phyloP scores from a whole-genome alignment of 2,113 vertebrate species.

The Limnothrissa miodon region DNA sequence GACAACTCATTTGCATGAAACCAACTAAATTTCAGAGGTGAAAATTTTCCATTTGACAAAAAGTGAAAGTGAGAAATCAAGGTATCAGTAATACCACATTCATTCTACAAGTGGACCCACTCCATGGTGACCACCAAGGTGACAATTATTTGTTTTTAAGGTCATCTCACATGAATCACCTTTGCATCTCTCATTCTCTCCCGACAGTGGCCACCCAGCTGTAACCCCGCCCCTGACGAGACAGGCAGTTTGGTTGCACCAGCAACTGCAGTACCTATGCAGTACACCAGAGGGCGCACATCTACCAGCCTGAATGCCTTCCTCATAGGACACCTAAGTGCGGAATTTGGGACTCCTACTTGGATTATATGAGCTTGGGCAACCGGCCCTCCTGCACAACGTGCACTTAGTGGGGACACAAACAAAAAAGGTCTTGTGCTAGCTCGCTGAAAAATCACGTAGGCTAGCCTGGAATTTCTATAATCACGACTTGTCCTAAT shows the following conservation, averaged over 20 bases:
- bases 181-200: constrained; percentile 48
- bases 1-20: background rate
- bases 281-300: constrained; percentile 40
- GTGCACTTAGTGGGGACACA: background rate
- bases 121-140: background rate
- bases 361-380: background rate
- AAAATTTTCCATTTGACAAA: background rate
- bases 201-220: constrained; percentile 40
- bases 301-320: background rate
- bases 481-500: background rate
- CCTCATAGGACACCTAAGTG: background rate
- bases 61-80: background rate
- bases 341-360: background rate
- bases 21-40: background rate
- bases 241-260: constrained; percentile 28
- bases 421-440: background rate
- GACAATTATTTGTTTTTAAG: background rate
- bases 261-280: background rate
- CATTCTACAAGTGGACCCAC: background rate
- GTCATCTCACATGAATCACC: constrained; percentile 27
- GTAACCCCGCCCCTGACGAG: constrained; percentile 30
- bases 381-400: background rate
- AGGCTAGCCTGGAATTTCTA: background rate
- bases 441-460: background rate
- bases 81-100: background rate